phyloP scores from a whole-genome alignment of 2,113 vertebrate genomes.

The Athene cunicularia region DNA sequence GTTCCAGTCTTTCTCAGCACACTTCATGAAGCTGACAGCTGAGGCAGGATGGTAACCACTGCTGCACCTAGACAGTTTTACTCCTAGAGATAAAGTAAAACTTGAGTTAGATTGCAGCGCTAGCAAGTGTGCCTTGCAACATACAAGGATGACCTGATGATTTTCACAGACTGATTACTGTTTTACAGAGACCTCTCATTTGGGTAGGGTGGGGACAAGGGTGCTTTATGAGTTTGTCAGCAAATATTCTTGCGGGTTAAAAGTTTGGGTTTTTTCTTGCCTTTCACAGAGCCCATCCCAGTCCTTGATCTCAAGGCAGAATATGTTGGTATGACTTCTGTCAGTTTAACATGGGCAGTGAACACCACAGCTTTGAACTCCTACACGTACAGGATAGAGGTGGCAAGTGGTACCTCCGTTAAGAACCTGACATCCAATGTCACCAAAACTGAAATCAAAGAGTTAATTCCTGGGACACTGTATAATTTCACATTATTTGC shows the following conservation, averaged over 20 bases:
- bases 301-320: background rate
- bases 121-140: background rate
- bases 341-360: background rate
- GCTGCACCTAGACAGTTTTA: background rate
- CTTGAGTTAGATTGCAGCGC: background rate
- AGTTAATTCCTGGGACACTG: fast-evolving
- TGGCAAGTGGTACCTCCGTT: fast-evolving
- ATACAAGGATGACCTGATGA: background rate
- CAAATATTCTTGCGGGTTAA: background rate
- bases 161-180: background rate
- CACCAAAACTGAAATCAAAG: fast-evolving
- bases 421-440: fast-evolving
- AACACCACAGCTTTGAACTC: fast-evolving
- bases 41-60: background rate
- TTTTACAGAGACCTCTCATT: background rate
- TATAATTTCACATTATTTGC: background rate
- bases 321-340: background rate
- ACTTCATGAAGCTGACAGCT: background rate
- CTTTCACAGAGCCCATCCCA: background rate
- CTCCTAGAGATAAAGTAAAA: background rate
- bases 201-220: background rate
- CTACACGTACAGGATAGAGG: fast-evolving
- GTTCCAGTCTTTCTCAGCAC: background rate
- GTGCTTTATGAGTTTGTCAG: background rate
- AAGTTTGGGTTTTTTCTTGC: background rate